Evolutionary conservation across 2,888 invertebrate species (phyloP).

Genomic region (Pandemis heparana): DNA sequence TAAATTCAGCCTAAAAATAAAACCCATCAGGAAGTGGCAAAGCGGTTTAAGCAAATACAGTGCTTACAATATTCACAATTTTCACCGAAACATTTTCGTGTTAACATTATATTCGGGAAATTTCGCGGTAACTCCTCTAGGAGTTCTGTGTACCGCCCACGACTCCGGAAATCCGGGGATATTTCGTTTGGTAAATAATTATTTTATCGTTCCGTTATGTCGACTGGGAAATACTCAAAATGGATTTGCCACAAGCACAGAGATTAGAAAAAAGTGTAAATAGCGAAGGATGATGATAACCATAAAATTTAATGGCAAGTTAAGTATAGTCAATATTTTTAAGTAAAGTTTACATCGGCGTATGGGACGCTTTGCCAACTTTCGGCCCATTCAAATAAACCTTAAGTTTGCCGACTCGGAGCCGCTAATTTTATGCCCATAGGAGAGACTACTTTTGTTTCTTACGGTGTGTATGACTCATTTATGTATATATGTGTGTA

Average conservation of each 20-base stretch:
- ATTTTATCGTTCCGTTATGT: neutral
- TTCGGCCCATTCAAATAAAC: too few species aligned
- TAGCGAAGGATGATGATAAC: too few species aligned
- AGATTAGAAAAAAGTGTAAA: too few species aligned
- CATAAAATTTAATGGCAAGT: too few species aligned
- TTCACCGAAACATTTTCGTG: neutral
- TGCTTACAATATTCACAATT: neutral
- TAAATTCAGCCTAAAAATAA: neutral
- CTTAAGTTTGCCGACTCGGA: too few species aligned
- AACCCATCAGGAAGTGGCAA: neutral
- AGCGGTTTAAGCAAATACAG: neutral
- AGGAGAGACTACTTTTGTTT: too few species aligned
- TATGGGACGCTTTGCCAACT: too few species aligned
- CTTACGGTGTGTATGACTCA: too few species aligned
- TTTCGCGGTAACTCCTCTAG: neutral
- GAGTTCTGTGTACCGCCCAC: neutral
- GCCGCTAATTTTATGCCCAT: too few species aligned
- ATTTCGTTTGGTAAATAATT: neutral
- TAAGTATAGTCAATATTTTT: too few species aligned
- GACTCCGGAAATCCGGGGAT: neutral
- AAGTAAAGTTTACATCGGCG: too few species aligned
- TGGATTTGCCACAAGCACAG: neutral
- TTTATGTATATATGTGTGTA: too few species aligned
- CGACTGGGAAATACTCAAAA: neutral
- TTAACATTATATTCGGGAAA: neutral